A percentile compares a stretch with the other conserved stretches of the same genome.
Evolutionary conservation across 1,140 invertebrate genomes (phyloP).

Genomic region (Apis dorsata): DNA sequence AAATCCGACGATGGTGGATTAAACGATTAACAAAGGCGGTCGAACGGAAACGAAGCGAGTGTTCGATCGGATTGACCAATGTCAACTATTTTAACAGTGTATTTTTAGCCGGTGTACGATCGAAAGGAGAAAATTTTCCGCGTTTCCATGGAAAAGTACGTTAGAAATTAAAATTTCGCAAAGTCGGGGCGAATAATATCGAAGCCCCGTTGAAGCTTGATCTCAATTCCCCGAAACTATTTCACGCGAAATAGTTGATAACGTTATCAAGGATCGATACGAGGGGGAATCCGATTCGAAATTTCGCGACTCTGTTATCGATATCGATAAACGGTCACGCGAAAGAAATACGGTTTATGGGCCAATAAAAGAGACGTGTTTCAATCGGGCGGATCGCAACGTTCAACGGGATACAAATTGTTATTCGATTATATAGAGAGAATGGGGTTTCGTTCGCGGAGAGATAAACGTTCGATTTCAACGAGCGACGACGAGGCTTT

Average conservation of each 20-base stretch:
- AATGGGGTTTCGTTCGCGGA: neutral
- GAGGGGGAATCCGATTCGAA: neutral
- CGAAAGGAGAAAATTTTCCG: neutral
- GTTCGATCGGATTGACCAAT: slow-evolving; percentile 1
- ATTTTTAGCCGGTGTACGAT: neutral
- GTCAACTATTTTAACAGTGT: neutral
- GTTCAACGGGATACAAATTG: neutral
- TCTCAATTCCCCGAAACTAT: neutral
- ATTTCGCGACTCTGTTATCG: too few species aligned
- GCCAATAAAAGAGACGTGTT: neutral
- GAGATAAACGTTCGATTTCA: neutral
- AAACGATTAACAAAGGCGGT: neutral
- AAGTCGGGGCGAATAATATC: neutral
- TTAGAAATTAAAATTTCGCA: neutral
- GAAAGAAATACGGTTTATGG: slow-evolving; percentile 7
- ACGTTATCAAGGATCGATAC: neutral
- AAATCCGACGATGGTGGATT: neutral
- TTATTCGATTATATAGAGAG: neutral
- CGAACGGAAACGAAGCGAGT: neutral
- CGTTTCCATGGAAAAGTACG: neutral
- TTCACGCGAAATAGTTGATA: neutral
- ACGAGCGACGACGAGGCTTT: neutral
- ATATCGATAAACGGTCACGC: slow-evolving; percentile 28
- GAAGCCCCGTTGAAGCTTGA: neutral
- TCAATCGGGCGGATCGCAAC: neutral